A percentile compares a stretch with the other conserved stretches of the same genome.
Conservation (phyloP, 2,888 invertebrate genomes). For the Polydrusus pterygomalis region DNA sequence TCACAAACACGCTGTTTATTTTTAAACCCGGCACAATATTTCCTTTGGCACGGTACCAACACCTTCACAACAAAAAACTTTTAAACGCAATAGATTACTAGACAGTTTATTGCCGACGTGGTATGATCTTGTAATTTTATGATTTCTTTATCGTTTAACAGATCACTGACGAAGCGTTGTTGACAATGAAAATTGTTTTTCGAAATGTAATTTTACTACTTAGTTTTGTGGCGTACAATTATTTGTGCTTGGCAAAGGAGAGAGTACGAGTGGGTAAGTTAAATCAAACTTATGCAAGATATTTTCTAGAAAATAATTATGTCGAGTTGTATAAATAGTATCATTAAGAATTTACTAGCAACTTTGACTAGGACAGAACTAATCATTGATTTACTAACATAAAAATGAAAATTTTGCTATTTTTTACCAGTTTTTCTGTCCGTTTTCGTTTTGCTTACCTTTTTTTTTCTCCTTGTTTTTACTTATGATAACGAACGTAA, state of each 20-base stretch:
- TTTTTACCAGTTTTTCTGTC: no score
- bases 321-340: no score
- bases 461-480: no score
- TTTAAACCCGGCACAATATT: slow-evolving; percentile 47
- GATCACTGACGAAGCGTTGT: background rate
- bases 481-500: no score
- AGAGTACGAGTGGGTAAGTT: slow-evolving; percentile 40
- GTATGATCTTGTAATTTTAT: slow-evolving; percentile 26
- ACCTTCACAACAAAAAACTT: slow-evolving; percentile 30
- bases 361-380: no score
- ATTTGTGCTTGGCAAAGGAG: slow-evolving; percentile 43
- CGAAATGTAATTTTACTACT: slow-evolving; percentile 26
- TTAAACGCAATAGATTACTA: slow-evolving; percentile 24
- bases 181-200: slow-evolving; percentile 11
- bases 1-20: slow-evolving; percentile 41
- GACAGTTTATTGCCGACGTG: slow-evolving; percentile 22
- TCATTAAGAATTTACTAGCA: no score
- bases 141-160: slow-evolving; percentile 18
- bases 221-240: slow-evolving; percentile 18
- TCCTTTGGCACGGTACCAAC: slow-evolving; percentile 46
- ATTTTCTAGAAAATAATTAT: background rate
- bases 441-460: no score
- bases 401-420: no score
- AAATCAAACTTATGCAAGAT: background rate
- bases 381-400: no score